Conservation (phyloP, 2,888 invertebrate genomes). For the Caenorhabditis sinica region DNA sequence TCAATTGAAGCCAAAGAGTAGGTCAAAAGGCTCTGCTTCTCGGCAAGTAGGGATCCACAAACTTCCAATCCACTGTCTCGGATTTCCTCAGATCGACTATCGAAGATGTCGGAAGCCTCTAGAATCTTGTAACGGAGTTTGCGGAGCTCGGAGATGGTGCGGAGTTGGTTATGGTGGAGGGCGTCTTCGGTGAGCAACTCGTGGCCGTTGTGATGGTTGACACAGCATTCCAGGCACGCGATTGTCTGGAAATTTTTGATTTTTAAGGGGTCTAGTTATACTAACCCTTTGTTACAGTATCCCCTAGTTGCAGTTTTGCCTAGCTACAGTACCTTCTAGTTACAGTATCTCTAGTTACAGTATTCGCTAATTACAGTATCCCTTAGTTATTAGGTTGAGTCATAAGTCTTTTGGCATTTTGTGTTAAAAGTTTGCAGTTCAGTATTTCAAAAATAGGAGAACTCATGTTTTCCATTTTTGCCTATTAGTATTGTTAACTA, state of each 20-base stretch:
- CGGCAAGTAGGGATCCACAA: conserved; percentile 36
- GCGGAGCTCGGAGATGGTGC: conserved; percentile 71
- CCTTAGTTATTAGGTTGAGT: too few species aligned
- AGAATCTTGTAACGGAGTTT: conserved; percentile 64
- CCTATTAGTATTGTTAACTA: too few species aligned
- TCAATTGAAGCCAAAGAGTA: conserved; percentile 63
- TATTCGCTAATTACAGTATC: too few species aligned
- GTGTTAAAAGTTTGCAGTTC: too few species aligned
- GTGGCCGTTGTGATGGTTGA: conserved; percentile 81
- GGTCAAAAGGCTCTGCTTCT: conserved; percentile 63
- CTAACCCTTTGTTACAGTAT: too few species aligned
- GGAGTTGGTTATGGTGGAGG: conserved; percentile 75
- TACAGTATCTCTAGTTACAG: too few species aligned
- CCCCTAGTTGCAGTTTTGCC: too few species aligned
- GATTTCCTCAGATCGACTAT: conserved; percentile 60
- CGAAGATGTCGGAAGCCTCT: conserved; percentile 68
- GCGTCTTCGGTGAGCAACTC: conserved; percentile 73
- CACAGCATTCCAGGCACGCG: conserved; percentile 81
- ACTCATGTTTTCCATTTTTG: too few species aligned
- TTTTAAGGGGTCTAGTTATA: too few species aligned
- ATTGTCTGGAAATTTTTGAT: conserved; percentile 60
- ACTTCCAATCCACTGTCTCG: conserved; percentile 48
- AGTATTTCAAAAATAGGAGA: too few species aligned
- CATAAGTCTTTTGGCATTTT: too few species aligned
- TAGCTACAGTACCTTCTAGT: too few species aligned